phyloP scores from a whole-genome alignment of 2,888 invertebrate species.

The Drosophila suboccidentalis region DNA sequence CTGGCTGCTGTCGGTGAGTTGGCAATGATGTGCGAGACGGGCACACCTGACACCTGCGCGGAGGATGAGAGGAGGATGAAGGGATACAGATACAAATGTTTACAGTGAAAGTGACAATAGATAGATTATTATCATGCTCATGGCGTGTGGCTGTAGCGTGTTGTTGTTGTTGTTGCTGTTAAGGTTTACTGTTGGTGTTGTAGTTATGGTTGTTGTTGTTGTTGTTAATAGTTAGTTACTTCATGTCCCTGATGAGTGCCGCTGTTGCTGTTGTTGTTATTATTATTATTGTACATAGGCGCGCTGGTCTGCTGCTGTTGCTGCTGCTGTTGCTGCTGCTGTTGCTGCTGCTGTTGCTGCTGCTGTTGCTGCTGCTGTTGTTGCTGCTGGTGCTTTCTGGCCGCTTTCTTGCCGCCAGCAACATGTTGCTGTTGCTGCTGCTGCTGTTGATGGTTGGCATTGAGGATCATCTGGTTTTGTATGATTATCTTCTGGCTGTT shows the following conservation, averaged over 20 bases:
- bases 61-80: constrained; percentile 49
- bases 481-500: constrained; percentile 83
- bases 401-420: constrained; percentile 64
- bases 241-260: constrained; percentile 77
- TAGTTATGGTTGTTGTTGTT: constrained; percentile 44
- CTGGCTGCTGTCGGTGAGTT: constrained; percentile 83
- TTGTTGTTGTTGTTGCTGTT: constrained; percentile 55
- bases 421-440: constrained; percentile 74
- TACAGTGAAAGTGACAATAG: constrained; percentile 56
- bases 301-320: constrained; percentile 71
- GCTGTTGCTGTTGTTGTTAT: constrained; percentile 53
- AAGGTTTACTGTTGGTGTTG: constrained; percentile 41
- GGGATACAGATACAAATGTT: constrained; percentile 27
- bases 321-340: constrained; percentile 61
- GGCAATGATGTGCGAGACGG: constrained; percentile 83
- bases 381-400: constrained; percentile 72
- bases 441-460: constrained; percentile 81
- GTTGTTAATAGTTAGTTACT: constrained; percentile 81
- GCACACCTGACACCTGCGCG: constrained; percentile 79
- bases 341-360: constrained; percentile 66
- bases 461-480: constrained; percentile 85
- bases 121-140: constrained; percentile 46
- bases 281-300: constrained; percentile 70
- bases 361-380: constrained; percentile 56
- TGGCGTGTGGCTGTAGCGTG: constrained; percentile 60